A percentile compares a stretch with the other conserved stretches of the same genome.
These are phyloP conservation scores for Callimorpha dominula DNA, from an alignment of 2,888 invertebrate genomes.

Conservation along the genomic window DNA sequence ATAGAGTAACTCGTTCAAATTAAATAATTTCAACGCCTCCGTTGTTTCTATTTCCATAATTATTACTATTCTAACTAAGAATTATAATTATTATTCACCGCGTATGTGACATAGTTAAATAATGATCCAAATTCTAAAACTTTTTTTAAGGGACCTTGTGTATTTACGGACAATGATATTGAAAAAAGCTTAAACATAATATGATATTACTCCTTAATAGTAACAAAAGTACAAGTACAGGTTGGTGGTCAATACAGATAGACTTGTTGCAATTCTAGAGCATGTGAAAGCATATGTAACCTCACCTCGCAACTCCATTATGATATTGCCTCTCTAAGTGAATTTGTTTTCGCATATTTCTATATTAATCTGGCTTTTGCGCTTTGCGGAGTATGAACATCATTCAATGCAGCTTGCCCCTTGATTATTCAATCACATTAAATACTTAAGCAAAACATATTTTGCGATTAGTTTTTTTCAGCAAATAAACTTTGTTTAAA, in stretches of 20 bases:
- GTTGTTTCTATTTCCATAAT: background rate
- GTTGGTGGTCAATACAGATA: slow-evolving; percentile 70
- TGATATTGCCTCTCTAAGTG: slow-evolving; percentile 82
- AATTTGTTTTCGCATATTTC: slow-evolving; percentile 79
- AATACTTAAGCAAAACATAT: background rate
- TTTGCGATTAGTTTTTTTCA: background rate
- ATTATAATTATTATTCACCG: background rate
- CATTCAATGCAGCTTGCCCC: slow-evolving; percentile 53
- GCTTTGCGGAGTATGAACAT: slow-evolving; percentile 66
- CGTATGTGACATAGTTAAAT: background rate
- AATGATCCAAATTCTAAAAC: background rate
- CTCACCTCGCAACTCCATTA: slow-evolving; percentile 79
- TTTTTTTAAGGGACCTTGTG: background rate
- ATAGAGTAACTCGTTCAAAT: slow-evolving; percentile 83
- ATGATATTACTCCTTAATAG: slow-evolving; percentile 54
- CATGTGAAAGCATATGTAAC: slow-evolving; percentile 11
- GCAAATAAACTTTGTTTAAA: background rate
- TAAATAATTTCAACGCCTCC: slow-evolving; percentile 57
- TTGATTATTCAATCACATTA: background rate
- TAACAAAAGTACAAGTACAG: slow-evolving; percentile 64
- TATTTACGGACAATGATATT: background rate
- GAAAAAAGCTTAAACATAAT: background rate
- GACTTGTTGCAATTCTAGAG: slow-evolving; percentile 67
- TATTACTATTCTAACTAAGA: background rate
- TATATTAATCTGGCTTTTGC: slow-evolving; percentile 71